phyloP scores from a whole-genome alignment of 2,888 invertebrate species.

The Tetrapedia diversipes region DNA sequence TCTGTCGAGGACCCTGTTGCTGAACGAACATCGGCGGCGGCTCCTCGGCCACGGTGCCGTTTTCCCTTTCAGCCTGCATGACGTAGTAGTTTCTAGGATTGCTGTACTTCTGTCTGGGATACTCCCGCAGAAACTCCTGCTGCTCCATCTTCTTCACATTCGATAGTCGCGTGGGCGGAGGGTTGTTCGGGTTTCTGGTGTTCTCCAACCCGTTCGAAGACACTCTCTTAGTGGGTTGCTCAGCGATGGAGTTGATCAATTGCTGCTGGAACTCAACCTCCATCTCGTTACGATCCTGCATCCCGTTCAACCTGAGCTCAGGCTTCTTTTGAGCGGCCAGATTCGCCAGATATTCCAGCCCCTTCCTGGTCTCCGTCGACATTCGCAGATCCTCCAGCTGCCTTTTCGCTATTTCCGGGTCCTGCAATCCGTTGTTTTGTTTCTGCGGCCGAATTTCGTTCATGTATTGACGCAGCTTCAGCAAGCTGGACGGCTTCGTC shows the following conservation, averaged over 20 bases:
- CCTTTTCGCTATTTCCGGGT: slow-evolving; percentile 65
- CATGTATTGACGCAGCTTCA: slow-evolving; percentile 72
- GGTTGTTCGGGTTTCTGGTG: slow-evolving; percentile 69
- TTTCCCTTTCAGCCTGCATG: slow-evolving; percentile 66
- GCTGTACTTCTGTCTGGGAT: slow-evolving; percentile 61
- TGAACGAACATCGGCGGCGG: not conserved
- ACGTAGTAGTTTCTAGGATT: slow-evolving; percentile 42
- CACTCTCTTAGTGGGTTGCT: slow-evolving; percentile 33
- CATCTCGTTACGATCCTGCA: slow-evolving; percentile 65
- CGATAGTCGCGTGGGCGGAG: slow-evolving; percentile 34
- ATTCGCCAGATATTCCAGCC: slow-evolving; percentile 69
- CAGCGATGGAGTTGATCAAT: not conserved
- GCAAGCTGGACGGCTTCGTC: slow-evolving; percentile 70
- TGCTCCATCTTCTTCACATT: slow-evolving; percentile 29
- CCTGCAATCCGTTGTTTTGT: slow-evolving; percentile 78
- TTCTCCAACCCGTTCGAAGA: slow-evolving; percentile 76
- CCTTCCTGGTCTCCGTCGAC: slow-evolving; percentile 52
- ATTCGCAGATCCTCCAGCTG: slow-evolving; percentile 64
- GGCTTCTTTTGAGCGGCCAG: slow-evolving; percentile 58
- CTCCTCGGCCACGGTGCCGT: slow-evolving; percentile 23
- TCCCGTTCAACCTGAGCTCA: slow-evolving; percentile 68
- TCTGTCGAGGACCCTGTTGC: slow-evolving; percentile 1
- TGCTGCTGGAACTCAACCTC: slow-evolving; percentile 29
- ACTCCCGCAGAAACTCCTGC: slow-evolving; percentile 42
- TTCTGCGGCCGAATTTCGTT: slow-evolving; percentile 67